Evolutionary conservation across 53 echinoderm and acorn worm genomes (phyloP).

Genomic region (Henricia sp.): DNA sequence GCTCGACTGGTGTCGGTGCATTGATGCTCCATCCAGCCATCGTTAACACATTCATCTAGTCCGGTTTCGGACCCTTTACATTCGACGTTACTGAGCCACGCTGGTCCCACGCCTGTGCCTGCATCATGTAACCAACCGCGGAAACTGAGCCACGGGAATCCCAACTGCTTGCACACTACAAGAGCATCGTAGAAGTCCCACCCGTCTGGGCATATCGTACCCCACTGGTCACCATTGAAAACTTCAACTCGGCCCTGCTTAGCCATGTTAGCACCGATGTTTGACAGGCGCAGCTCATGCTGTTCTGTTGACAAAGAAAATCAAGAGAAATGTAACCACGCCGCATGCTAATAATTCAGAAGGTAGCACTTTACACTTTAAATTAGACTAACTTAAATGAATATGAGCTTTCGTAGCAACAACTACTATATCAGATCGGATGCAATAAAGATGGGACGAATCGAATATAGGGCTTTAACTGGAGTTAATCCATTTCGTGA

Average conservation of each 20-base stretch:
- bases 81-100: slow-evolving; percentile 32
- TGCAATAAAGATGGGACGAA: too few relatives aligned
- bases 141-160: slow-evolving; percentile 16
- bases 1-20: not conserved
- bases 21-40: slow-evolving; percentile 35
- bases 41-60: slow-evolving; percentile 23
- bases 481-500: too few relatives aligned
- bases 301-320: too few relatives aligned
- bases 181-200: slow-evolving; percentile 41
- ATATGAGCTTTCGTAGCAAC: too few relatives aligned
- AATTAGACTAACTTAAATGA: too few relatives aligned
- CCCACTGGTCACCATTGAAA: slow-evolving; percentile 23
- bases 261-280: not conserved
- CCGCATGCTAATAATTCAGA: too few relatives aligned
- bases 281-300: slow-evolving; percentile 29
- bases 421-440: too few relatives aligned
- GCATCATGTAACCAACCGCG: slow-evolving; percentile 16
- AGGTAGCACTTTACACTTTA: too few relatives aligned
- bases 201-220: slow-evolving; percentile 19
- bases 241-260: slow-evolving; percentile 43
- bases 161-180: slow-evolving; percentile 34
- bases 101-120: slow-evolving; percentile 30
- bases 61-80: slow-evolving; percentile 41
- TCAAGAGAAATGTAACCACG: too few relatives aligned
- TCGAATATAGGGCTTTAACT: too few relatives aligned